These are phyloP conservation scores for Pungitius pungitius DNA, from an alignment of 2,113 vertebrate genomes.

Conservation along the genomic window DNA sequence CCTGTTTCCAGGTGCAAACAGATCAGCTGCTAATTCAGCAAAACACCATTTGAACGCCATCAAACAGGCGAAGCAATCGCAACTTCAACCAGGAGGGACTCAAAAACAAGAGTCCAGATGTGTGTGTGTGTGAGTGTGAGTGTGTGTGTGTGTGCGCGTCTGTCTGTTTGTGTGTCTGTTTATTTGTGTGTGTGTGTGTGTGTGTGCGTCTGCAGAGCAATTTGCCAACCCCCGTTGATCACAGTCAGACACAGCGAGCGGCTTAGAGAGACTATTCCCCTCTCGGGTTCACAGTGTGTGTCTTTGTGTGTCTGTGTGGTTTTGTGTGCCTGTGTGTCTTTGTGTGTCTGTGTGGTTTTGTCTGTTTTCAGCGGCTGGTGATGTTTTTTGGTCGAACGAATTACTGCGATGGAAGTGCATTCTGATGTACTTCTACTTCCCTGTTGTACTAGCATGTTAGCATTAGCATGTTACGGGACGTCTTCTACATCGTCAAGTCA, in stretches of 20 bases:
- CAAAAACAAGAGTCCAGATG: constrained; percentile 22
- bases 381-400: not conserved
- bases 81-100: constrained; percentile 40
- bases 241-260: constrained; percentile 31
- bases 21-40: constrained; percentile 53
- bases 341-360: not conserved
- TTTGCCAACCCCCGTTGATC: constrained; percentile 63
- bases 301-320: constrained; percentile 9
- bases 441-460: too few species aligned
- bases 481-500: too few species aligned
- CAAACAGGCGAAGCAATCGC: constrained; percentile 41
- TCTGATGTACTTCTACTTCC: too few species aligned
- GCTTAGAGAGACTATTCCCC: constrained; percentile 42
- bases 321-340: not conserved
- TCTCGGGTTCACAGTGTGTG: constrained; percentile 39
- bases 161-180: constrained; percentile 18
- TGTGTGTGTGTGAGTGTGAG: constrained; percentile 20
- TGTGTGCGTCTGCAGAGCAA: constrained; percentile 46
- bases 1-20: constrained; percentile 39
- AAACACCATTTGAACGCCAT: constrained; percentile 53
- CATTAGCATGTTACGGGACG: too few species aligned
- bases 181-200: constrained; percentile 22
- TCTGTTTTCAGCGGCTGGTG: not conserved
- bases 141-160: constrained; percentile 25
- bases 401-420: too few species aligned